Conservation (phyloP, 35 echinoderm and acorn worm species). For the Ophioderma brevispina region DNA sequence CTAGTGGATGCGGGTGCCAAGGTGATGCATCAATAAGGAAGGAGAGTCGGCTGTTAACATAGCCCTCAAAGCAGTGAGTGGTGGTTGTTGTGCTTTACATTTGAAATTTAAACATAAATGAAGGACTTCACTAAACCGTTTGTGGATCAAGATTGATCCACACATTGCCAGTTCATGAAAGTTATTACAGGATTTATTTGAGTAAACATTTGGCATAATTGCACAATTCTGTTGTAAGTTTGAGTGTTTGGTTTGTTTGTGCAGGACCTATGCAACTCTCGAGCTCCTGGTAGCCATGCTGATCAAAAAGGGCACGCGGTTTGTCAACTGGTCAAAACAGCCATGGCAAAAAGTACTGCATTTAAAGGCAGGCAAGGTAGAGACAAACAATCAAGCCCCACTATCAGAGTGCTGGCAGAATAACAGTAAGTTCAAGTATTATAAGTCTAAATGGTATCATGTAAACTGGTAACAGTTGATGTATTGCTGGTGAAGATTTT, state of each 20-base stretch:
- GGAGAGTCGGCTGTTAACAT: conserved; percentile 80
- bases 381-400: conserved; percentile 22
- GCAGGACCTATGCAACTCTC: conserved; percentile 26
- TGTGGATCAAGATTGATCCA: too few species aligned
- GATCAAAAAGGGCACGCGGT: conserved; percentile 52
- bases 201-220: too few species aligned
- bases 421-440: too few species aligned
- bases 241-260: background rate
- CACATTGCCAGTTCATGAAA: too few species aligned
- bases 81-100: too few species aligned
- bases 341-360: conserved; percentile 50
- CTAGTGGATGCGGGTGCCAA: conserved; percentile 80
- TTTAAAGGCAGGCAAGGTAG: conserved; percentile 49
- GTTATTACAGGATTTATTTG: too few species aligned
- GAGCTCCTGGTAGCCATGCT: conserved; percentile 64
- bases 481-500: too few species aligned
- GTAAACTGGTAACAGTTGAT: too few species aligned
- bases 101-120: too few species aligned
- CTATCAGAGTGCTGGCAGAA: conserved; percentile 53
- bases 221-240: too few species aligned
- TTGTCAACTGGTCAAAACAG: conserved; percentile 30
- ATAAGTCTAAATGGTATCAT: too few species aligned
- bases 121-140: too few species aligned
- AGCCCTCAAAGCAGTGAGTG: conserved; percentile 80
- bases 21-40: conserved; percentile 36